Evolutionary conservation across 2,113 vertebrate species (phyloP), one percentile per base, ranked within the genome.

Genomic region (Pelusios castaneus): DNA sequence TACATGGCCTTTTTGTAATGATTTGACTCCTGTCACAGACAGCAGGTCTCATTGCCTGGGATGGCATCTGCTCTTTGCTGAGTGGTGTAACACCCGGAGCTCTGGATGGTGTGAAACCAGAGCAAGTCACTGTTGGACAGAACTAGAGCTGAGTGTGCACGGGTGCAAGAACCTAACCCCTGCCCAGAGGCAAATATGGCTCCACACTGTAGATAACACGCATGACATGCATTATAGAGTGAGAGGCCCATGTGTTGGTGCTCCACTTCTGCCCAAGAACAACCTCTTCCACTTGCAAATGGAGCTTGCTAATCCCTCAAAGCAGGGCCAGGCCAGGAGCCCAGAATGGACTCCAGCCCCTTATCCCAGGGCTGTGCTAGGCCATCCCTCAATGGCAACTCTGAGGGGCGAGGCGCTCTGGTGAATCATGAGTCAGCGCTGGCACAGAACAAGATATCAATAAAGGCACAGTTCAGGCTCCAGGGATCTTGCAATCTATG

Each of bases 241-340:
- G 14, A 31, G 29, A 31, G 58, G 58, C 58, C 58, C 58, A 34
- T 12, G 58, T 31, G 29, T 16, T 16, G 31, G 29, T 34, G 17
- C 58, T 63, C 58, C 58, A 17, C 58, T 87, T 8, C 0, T 5
- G 24, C 38, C 0, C 0, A 6, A 54, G 34, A 82, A 3, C 67
- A 9, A 10, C 70, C 54, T 8, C 13, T 63, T 12, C 24, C 63
- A 63, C 31, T 12, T 31, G 27, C 27, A 27, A 29, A 6, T 31
- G 56, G 27, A 29, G 27, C 56, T 13, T n/a, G 3, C 73, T 80
- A 21, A 45, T 84, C 13, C 54, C 56, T 16, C 70, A 4, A 25
- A 0, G 3, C 0, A 1, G 54, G 6, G 0, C 14, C 78, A 8
- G 0, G 1, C 41, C 1, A 0, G 75, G 22, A 82, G 1, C 27